These are phyloP conservation scores for Sparidentex hasta DNA, from an alignment of 2,797 vertebrate genomes.

Conservation along the genomic window DNA sequence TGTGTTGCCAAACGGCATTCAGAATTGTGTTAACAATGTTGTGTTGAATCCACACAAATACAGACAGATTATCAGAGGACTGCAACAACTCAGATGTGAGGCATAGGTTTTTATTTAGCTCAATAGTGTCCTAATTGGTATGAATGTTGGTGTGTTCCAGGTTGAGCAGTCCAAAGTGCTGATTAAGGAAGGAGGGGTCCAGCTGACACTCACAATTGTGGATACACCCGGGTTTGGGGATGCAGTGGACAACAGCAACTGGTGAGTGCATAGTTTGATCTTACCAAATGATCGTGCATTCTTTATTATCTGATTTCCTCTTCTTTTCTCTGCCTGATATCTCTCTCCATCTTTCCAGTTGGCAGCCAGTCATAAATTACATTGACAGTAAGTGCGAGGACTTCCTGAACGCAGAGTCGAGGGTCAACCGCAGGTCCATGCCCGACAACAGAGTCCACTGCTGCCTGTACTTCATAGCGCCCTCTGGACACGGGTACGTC, in stretches of 20 bases:
- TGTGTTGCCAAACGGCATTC: neutral
- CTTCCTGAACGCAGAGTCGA: constrained; percentile 87
- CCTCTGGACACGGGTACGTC: constrained; percentile 86
- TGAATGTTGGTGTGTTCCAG: constrained; percentile 66
- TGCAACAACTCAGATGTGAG: neutral
- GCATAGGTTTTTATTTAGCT: neutral
- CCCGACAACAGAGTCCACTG: constrained; percentile 89
- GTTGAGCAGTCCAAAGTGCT: constrained; percentile 89
- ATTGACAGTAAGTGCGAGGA: constrained; percentile 88
- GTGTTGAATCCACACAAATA: neutral
- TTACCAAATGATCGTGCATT: neutral
- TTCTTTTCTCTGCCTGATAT: neutral
- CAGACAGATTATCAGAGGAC: neutral
- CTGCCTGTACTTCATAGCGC: constrained; percentile 88
- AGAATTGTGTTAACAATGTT: neutral
- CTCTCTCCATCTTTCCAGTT: constrained; percentile 65
- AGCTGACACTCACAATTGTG: constrained; percentile 88
- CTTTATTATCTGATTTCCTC: neutral
- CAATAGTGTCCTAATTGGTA: neutral
- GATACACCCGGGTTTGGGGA: constrained; percentile 89
- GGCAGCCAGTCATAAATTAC: constrained; percentile 87
- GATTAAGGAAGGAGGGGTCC: constrained; percentile 88
- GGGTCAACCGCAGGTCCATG: constrained; percentile 87
- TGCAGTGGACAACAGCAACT: constrained; percentile 89
- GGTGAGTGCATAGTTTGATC: constrained; percentile 65